phyloP scores from a whole-genome alignment of 2,888 invertebrate species.

The Xiphydria camelus region DNA sequence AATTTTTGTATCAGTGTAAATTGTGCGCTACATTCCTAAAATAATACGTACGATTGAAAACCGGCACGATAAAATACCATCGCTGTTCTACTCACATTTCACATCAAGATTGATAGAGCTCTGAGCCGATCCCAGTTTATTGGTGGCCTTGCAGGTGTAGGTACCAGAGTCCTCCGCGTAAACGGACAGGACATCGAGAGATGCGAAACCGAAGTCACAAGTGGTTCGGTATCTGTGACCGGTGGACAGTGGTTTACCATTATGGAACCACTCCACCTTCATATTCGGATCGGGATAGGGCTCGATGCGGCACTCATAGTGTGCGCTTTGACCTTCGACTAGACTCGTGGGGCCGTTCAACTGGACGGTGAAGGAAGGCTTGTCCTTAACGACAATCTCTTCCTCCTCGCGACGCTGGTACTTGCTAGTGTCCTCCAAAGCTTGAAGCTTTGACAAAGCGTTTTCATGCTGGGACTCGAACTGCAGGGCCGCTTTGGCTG shows the following conservation, averaged over 20 bases:
- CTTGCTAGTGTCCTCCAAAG: conserved; percentile 79
- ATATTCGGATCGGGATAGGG: conserved; percentile 88
- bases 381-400: conserved; percentile 77
- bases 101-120: conserved; percentile 81
- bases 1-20: no score
- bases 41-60: no score
- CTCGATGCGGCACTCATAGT: conserved; percentile 91
- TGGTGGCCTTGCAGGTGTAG: conserved; percentile 86
- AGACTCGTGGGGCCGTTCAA: conserved; percentile 84
- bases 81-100: conserved; percentile 69
- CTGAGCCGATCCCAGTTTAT: conserved; percentile 80
- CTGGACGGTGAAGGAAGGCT: conserved; percentile 84
- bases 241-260: conserved; percentile 84
- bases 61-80: no score
- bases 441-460: conserved; percentile 83
- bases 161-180: conserved; percentile 94
- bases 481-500: conserved; percentile 85
- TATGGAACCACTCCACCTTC: conserved; percentile 92
- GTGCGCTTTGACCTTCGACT: conserved; percentile 86
- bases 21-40: no score
- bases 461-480: conserved; percentile 88
- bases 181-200: conserved; percentile 91
- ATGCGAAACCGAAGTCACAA: conserved; percentile 96
- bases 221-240: conserved; percentile 92
- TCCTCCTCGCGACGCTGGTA: conserved; percentile 82